Conservation (phyloP, 2,888 invertebrate species). For the Cynaeus angustus region DNA sequence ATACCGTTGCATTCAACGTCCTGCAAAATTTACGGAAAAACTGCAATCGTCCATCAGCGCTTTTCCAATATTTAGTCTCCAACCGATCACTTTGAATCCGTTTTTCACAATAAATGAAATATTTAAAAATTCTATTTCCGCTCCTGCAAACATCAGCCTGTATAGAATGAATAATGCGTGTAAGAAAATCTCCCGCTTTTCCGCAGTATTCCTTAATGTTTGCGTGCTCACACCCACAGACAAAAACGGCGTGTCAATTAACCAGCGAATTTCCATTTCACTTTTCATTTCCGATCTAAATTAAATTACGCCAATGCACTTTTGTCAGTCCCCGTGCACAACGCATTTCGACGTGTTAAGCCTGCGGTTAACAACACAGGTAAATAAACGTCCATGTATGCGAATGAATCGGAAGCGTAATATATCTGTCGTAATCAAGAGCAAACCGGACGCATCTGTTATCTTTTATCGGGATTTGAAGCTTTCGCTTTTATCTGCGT, state of each 20-base stretch:
- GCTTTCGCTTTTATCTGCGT: conserved; percentile 1
- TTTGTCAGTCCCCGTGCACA: background rate
- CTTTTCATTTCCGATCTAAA: background rate
- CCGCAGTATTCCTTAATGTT: background rate
- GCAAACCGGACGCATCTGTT: background rate
- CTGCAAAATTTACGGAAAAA: too few species aligned
- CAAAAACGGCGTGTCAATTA: background rate
- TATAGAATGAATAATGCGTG: conserved; percentile 1
- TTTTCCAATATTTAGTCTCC: too few species aligned
- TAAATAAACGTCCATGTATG: conserved; percentile 15
- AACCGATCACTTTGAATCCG: too few species aligned
- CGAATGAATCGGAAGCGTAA: background rate
- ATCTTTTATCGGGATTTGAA: conserved; percentile 9
- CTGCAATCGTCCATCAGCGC: too few species aligned
- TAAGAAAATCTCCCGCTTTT: background rate
- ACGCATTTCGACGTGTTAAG: conserved; percentile 11
- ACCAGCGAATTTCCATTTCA: background rate
- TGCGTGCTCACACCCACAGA: background rate
- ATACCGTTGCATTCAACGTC: too few species aligned
- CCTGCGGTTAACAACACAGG: conserved; percentile 27
- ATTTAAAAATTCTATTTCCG: too few species aligned
- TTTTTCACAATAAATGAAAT: too few species aligned
- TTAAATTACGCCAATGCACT: background rate
- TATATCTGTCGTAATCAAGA: conserved; percentile 11
- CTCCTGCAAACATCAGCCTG: background rate